Conservation (phyloP, 2,113 vertebrate genomes). For the Peromyscus californicus region DNA sequence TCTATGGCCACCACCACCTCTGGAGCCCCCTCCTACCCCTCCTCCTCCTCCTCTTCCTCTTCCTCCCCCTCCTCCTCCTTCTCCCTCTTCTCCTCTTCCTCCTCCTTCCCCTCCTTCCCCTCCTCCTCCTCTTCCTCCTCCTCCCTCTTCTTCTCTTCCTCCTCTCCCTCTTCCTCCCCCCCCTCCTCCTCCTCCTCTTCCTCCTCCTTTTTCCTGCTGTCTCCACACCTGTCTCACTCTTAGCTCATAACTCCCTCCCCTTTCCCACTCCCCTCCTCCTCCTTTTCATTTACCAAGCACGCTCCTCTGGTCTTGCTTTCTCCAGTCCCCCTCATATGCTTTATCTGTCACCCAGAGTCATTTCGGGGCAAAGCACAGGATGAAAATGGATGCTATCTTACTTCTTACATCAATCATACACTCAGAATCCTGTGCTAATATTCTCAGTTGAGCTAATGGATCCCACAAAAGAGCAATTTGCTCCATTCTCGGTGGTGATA, state of each 20-base stretch:
- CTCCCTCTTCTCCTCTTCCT: neutral
- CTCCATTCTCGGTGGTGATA: conserved; percentile 64
- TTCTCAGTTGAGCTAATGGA: conserved; percentile 76
- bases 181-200: neutral
- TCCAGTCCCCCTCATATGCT: neutral
- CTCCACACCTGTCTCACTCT: neutral
- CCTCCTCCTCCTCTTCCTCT: neutral
- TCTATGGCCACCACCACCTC: neutral
- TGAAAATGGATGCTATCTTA: conserved; percentile 49
- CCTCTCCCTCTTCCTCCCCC: neutral
- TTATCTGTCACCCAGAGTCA: neutral
- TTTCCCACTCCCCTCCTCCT: neutral
- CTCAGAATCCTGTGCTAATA: conserved; percentile 61
- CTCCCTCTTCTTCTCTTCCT: neutral
- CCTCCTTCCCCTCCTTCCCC: neutral
- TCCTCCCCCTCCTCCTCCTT: neutral
- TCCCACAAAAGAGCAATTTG: conserved; percentile 72
- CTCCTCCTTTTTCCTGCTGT: neutral
- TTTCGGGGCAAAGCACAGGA: conserved; percentile 55
- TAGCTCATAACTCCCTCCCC: neutral
- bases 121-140: neutral
- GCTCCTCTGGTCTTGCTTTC: neutral
- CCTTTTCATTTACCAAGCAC: too few relatives aligned
- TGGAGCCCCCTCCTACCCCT: neutral
- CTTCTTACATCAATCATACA: conserved; percentile 30